Conservation (phyloP, 1,140 invertebrate species). For the Metopolophium dirhodum region DNA sequence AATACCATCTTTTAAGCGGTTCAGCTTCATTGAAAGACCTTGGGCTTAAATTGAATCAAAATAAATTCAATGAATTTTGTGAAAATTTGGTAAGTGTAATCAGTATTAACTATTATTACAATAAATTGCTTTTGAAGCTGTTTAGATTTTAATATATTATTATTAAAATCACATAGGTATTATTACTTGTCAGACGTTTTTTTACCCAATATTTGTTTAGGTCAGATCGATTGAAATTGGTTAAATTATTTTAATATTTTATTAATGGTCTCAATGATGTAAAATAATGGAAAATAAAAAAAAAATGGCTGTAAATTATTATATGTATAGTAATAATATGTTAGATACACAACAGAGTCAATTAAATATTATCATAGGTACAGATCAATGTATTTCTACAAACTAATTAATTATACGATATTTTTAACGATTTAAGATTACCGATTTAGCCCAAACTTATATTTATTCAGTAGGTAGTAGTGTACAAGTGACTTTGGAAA, state of each 20-base stretch:
- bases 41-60: background rate
- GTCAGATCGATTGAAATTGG: background rate
- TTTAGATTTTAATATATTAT: background rate
- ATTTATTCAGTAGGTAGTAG: no score
- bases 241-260: background rate
- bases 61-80: background rate
- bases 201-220: background rate
- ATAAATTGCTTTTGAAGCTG: background rate
- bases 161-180: background rate
- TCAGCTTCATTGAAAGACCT: background rate
- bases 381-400: background rate
- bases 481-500: background rate
- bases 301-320: background rate
- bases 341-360: no score
- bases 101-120: background rate
- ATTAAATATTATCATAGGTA: background rate
- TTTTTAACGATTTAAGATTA: background rate
- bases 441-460: no score
- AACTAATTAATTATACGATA: background rate
- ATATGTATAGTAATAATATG: no score
- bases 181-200: background rate
- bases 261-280: no score
- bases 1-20: background rate
- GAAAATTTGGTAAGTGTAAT: background rate
- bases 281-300: background rate